Conservation (phyloP, 2,797 vertebrate species). For the Epinephelus coioides region DNA sequence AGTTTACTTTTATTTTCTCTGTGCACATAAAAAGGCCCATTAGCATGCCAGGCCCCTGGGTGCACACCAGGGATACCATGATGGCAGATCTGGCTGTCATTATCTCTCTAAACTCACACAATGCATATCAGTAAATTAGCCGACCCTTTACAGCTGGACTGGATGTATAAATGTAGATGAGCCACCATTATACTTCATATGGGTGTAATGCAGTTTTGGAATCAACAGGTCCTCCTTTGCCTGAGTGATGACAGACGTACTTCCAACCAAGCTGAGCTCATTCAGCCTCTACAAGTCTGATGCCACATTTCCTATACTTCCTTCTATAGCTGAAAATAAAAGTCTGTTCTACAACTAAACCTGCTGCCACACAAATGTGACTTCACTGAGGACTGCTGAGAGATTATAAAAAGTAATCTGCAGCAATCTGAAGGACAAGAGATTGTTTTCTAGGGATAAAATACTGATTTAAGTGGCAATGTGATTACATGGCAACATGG, state of each 20-base stretch:
- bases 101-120: not conserved
- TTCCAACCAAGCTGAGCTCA: constrained; percentile 1
- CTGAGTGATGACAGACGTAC: not conserved
- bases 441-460: constrained; percentile 52
- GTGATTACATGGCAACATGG: constrained; percentile 28
- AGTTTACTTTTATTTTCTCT: constrained; percentile 10
- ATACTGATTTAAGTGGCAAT: constrained; percentile 29
- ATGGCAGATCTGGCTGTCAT: not conserved
- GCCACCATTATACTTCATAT: not conserved
- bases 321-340: constrained; percentile 29
- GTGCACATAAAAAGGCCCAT: not conserved
- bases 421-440: constrained; percentile 35
- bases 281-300: constrained; percentile 1
- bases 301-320: constrained; percentile 15
- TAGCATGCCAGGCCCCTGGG: not conserved
- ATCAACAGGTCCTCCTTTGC: constrained; percentile 15
- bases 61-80: not conserved
- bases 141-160: not conserved
- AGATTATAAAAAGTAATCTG: constrained; percentile 71
- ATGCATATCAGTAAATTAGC: not conserved
- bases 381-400: constrained; percentile 23
- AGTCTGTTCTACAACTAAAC: constrained; percentile 35
- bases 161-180: not conserved
- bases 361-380: constrained; percentile 51
- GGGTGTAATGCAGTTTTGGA: not conserved